Base-by-base conservation (phyloP, 1,140 invertebrate species). In the Uloborus diversus region DNA sequence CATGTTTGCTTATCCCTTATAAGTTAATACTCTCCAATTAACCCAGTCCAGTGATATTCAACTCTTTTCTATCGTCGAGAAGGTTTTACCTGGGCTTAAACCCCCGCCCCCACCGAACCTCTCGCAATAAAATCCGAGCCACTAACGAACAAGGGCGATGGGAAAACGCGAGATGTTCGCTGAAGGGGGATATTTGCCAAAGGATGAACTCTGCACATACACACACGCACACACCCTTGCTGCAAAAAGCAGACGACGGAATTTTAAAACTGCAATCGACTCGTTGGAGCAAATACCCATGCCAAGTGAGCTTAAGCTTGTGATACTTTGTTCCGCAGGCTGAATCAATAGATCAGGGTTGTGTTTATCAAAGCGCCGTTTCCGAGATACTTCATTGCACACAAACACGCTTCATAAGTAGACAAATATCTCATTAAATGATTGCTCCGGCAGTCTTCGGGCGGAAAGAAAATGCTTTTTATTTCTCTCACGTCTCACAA, bases 21-120 rank as follows among this genome's bases (percentile, higher is more conserved):
- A 78, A 66, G 73, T 78, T 78, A 78, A 78, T 78, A 57, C 73
- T 78, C 73, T 78, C 73, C 73, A 78, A 78, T 78, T 78, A 78
- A 65, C 73, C 37, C 27, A 73, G 70, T 71, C 56, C 57, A 59
- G 32, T 27, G 62, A 78, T 66, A 75, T 75, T 64, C 71, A 62
- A 35, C 57, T 75, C 71, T 51, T 75, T 73, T 64, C 71, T 64
- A 59, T 51, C 59, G 35, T 78, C 73, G 27, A 25, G 30, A 33
- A 78, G 73, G 61, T 78, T 78, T 78, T 78, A 78, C 61, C 73
- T 78, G 73, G 37, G 47, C 57, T 73, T 49, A 30, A 47, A 28
- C 17, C 61, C 37, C 37, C 42, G 32, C 30, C 42, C 13, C 9
- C 49, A 14, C 49, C n/a, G 17, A 20, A 20, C 20, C 17, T 20